These are phyloP conservation scores for Zeugodacus cucurbitae DNA, from an alignment of 1,140 invertebrate genomes.

Conservation along the genomic window DNA sequence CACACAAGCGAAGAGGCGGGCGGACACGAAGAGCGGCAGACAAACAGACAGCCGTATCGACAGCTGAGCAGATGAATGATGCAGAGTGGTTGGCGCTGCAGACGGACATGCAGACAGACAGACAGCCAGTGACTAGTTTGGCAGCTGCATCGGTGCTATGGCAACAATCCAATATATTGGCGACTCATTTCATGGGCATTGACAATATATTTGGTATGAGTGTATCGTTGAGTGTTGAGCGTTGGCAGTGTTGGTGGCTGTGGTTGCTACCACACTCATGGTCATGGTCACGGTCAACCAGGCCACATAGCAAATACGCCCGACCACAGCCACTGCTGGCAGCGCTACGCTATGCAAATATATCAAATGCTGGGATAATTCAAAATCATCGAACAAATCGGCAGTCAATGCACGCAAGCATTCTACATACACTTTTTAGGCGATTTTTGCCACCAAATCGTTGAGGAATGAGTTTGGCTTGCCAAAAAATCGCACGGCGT, in stretches of 20 bases:
- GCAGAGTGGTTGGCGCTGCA: neutral
- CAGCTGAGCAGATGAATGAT: neutral
- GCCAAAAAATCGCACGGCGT: neutral
- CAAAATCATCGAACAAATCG: slow-evolving; percentile 31
- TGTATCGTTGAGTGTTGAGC: neutral
- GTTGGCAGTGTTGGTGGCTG: neutral
- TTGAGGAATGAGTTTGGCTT: neutral
- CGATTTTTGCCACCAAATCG: neutral
- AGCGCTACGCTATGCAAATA: neutral
- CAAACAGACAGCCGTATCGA: neutral
- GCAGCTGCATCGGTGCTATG: neutral
- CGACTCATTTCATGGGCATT: neutral
- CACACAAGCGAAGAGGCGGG: neutral
- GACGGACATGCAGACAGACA: neutral
- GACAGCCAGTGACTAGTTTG: neutral
- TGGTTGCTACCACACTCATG: neutral
- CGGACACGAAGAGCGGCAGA: neutral
- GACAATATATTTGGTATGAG: neutral
- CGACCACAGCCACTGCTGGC: neutral
- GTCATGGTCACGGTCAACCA: slow-evolving; percentile 14
- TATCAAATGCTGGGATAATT: slow-evolving; percentile 18
- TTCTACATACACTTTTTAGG: neutral
- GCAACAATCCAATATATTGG: slow-evolving; percentile 4
- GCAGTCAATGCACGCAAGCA: neutral
- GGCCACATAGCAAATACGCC: neutral